Conservation (phyloP, 2,797 vertebrate species). For the Eleutherodactylus coqui region DNA sequence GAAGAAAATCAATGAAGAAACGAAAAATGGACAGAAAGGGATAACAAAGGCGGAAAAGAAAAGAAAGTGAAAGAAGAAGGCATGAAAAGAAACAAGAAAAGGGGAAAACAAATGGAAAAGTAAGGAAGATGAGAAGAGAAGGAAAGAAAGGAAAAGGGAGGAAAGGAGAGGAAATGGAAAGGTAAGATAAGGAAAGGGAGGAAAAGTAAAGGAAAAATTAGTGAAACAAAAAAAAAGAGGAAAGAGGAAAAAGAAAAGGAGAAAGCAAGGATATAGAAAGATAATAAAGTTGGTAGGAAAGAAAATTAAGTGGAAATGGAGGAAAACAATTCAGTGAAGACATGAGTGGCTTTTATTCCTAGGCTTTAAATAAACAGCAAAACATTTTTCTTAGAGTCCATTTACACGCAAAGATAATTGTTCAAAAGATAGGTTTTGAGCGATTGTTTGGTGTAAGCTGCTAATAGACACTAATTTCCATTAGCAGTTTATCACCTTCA, state of each 20-base stretch:
- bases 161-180: not conserved
- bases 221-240: not conserved
- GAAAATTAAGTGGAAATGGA: too few relatives aligned
- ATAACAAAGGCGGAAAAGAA: not conserved
- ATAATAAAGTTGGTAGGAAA: too few relatives aligned
- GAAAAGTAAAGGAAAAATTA: not conserved
- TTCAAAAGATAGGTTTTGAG: too few relatives aligned
- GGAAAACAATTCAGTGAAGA: too few relatives aligned
- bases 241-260: not conserved
- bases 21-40: not conserved
- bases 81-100: not conserved
- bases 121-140: not conserved
- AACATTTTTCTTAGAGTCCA: too few relatives aligned
- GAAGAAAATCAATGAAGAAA: not conserved
- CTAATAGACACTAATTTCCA: too few relatives aligned
- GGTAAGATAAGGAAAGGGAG: not conserved
- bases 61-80: not conserved
- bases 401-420: too few relatives aligned
- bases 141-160: not conserved
- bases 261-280: too few relatives aligned
- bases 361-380: too few relatives aligned
- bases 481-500: too few relatives aligned
- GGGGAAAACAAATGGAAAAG: not conserved
- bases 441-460: too few relatives aligned
- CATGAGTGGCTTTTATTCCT: not conserved